Evolutionary conservation across 2,113 vertebrate species (phyloP).

Genomic region (Dromiciops gliroides): DNA sequence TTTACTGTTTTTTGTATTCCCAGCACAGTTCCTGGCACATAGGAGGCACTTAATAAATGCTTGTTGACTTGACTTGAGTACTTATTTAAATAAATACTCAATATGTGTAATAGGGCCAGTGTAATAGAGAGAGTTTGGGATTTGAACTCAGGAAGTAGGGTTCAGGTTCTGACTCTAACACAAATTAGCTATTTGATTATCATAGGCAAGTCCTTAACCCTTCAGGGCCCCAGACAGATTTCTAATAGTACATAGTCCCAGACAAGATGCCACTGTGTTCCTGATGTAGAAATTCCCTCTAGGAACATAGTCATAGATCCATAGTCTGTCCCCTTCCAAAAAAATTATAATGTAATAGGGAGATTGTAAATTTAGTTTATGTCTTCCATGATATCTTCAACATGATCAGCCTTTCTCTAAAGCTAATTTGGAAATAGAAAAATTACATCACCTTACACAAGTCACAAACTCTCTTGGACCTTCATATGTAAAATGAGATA

Average conservation of each 20-base stretch:
- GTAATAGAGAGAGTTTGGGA: background rate
- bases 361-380: background rate
- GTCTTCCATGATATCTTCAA: background rate
- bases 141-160: background rate
- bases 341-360: background rate
- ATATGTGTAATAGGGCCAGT: background rate
- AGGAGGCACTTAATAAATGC: background rate
- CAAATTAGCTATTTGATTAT: background rate
- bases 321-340: background rate
- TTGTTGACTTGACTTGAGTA: background rate
- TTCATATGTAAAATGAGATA: background rate
- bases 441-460: background rate
- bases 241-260: background rate
- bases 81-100: background rate
- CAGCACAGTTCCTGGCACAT: background rate
- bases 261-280: background rate
- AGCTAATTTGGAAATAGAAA: background rate
- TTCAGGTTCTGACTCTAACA: background rate
- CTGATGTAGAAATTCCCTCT: background rate
- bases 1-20: slow-evolving; percentile 20
- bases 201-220: background rate
- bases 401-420: background rate
- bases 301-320: background rate
- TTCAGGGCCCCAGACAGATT: background rate
- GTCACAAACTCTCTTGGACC: background rate